Base-by-base conservation (phyloP, 2,113 vertebrate species). In the Amazona vittata region DNA sequence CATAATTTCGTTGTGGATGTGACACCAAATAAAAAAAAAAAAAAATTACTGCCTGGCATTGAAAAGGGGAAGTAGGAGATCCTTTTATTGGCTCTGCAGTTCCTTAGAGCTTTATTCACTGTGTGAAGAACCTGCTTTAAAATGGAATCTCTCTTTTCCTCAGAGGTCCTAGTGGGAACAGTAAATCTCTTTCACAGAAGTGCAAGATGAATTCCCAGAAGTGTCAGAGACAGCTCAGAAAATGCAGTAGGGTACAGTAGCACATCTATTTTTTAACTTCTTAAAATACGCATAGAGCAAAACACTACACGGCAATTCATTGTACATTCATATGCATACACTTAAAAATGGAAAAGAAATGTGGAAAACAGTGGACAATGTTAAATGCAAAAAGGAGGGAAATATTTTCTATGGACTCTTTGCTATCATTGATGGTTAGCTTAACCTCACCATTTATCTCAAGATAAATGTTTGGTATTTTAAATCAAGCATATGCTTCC, bases 101-200 rank as follows among this genome's bases (percentile, higher is more conserved):
- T 98, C 90, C 90, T 94, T 65, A 63, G 70, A 47, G 47, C 73
- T 96, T 93, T 93, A 94, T 88, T 95, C 80, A 86, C 35, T 84
- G 12, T 63, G 74, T 81, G 50, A 93, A 89, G 85, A 85, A 92
- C 65, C 55, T 93, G 77, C n/a, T 97, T 95, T 90, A 70, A 95
- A 97, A 96, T 83, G 62, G 49, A n/a, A 91, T 71, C 15, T 0
- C 62, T 91, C 37, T 95, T 73, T 91, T 94, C 67, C 63, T 96
- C 62, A 59, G 50, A 88, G 75, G 44, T 90, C 70, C 90, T 94
- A 60, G 90, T 82, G 69, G 75, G 71, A 93, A 89, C 44, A 85
- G 41, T 95, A 92, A 63, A 88, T 94, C 37, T 79, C 75, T 96
- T 94, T 91, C 63, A 96, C 46, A 95, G 86, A 96, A 88, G 37